These are phyloP conservation scores for Nyctalus aviator DNA, from an alignment of 2,797 vertebrate species.

Conservation along the genomic window DNA sequence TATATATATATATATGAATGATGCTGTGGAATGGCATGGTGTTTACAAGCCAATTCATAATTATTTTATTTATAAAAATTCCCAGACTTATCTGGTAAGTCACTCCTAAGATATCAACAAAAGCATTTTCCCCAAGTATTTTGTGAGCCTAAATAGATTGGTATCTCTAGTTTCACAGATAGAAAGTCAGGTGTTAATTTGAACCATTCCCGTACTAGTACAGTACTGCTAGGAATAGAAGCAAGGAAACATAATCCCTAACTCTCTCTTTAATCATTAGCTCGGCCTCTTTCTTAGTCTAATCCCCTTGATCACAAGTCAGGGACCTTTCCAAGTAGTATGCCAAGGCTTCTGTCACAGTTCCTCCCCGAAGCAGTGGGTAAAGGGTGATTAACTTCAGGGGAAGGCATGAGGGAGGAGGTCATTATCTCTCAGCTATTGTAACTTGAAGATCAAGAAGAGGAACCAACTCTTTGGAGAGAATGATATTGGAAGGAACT, in stretches of 20 bases:
- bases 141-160: slow-evolving; percentile 59
- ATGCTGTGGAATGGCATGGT: slow-evolving; percentile 63
- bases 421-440: slow-evolving; percentile 2
- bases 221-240: slow-evolving; percentile 77
- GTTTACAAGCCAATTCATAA: slow-evolving; percentile 72
- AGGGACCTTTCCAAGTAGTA: slow-evolving; percentile 70
- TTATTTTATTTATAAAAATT: slow-evolving; percentile 79
- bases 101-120: slow-evolving; percentile 59
- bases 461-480: slow-evolving; percentile 3
- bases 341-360: slow-evolving; percentile 59
- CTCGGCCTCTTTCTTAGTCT: slow-evolving; percentile 71
- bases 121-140: slow-evolving; percentile 58
- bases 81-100: slow-evolving; percentile 67
- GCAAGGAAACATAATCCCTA: slow-evolving; percentile 71
- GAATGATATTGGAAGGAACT: not conserved
- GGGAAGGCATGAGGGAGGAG: not conserved
- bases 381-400: slow-evolving; percentile 23
- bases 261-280: slow-evolving; percentile 77
- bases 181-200: slow-evolving; percentile 69
- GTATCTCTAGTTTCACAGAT: slow-evolving; percentile 63
- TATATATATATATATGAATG: too few species aligned
- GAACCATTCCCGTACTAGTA: slow-evolving; percentile 67
- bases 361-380: not conserved
- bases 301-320: slow-evolving; percentile 70
- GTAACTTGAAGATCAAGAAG: slow-evolving; percentile 25